Percentiles rank a stretch among this genome's conserved stretches.
phyloP scores from a whole-genome alignment of 1,140 invertebrate genomes.

The Aphidius gifuensis region DNA sequence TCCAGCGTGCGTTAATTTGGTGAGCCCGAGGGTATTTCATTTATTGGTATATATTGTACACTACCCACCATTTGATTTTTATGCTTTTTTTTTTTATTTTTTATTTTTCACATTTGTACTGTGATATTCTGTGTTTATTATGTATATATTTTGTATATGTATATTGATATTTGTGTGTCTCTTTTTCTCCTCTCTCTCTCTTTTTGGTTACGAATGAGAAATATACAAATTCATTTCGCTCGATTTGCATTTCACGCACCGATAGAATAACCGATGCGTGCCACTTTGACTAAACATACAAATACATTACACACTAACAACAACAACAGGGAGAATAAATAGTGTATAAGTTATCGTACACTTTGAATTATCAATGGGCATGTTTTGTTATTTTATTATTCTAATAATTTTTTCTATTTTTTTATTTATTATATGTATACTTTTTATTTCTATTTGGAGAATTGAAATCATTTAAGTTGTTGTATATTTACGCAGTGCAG shows the following conservation, averaged over 20 bases:
- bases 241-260: constrained; percentile 50
- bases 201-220: not conserved
- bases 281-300: too few species aligned
- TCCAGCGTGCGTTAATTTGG: constrained; percentile 35
- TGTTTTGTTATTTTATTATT: constrained; percentile 32
- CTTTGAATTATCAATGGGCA: constrained; percentile 45
- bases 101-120: constrained; percentile 7
- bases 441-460: constrained; percentile 6
- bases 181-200: not conserved
- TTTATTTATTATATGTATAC: constrained; percentile 18
- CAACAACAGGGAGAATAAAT: constrained; percentile 33
- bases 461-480: not conserved
- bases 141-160: constrained; percentile 1
- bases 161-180: not conserved
- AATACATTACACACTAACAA: not conserved
- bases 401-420: constrained; percentile 7
- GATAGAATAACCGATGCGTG: constrained; percentile 25
- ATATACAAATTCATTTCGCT: constrained; percentile 41
- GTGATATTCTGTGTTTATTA: constrained; percentile 23
- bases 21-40: constrained; percentile 26
- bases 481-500: not conserved
- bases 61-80: constrained; percentile 12
- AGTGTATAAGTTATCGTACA: constrained; percentile 41
- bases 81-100: constrained; percentile 13
- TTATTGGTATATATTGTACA: not conserved